Conservation (phyloP, 2,113 vertebrate species). For the Herpetotheres cachinnans region DNA sequence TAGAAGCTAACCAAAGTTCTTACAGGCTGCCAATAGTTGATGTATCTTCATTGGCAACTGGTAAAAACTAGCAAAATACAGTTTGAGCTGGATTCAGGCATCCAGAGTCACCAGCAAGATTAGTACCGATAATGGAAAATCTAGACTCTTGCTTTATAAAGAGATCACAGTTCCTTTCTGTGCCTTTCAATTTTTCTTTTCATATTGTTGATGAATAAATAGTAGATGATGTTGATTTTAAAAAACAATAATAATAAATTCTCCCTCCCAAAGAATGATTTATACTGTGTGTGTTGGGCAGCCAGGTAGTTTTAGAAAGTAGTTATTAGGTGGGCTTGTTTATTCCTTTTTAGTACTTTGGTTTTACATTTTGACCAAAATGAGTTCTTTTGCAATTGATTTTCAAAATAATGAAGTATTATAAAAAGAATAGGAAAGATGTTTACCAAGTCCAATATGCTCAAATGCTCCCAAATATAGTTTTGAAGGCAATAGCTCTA, state of each 20-base stretch:
- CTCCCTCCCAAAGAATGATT: background rate
- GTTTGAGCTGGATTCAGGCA: background rate
- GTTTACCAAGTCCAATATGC: background rate
- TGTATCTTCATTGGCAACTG: background rate
- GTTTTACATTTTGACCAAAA: background rate
- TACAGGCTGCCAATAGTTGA: background rate
- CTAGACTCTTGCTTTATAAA: background rate
- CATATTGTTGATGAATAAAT: background rate
- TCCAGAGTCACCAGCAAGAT: background rate
- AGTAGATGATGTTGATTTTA: background rate
- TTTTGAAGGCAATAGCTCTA: background rate
- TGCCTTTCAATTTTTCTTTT: background rate
- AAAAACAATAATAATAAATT: background rate
- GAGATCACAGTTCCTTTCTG: background rate
- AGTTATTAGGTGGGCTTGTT: background rate
- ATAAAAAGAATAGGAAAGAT: background rate
- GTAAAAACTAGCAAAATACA: background rate
- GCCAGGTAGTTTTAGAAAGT: background rate
- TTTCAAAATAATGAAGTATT: background rate
- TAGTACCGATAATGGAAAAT: background rate
- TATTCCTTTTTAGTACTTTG: background rate
- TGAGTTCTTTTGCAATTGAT: background rate
- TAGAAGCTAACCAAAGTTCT: background rate
- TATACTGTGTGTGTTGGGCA: background rate
- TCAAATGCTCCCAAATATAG: background rate